A percentile compares a stretch with the other conserved stretches of the same genome.
These are phyloP conservation scores for Agriopis leucophaearia DNA, from an alignment of 2,888 invertebrate genomes.

Conservation along the genomic window DNA sequence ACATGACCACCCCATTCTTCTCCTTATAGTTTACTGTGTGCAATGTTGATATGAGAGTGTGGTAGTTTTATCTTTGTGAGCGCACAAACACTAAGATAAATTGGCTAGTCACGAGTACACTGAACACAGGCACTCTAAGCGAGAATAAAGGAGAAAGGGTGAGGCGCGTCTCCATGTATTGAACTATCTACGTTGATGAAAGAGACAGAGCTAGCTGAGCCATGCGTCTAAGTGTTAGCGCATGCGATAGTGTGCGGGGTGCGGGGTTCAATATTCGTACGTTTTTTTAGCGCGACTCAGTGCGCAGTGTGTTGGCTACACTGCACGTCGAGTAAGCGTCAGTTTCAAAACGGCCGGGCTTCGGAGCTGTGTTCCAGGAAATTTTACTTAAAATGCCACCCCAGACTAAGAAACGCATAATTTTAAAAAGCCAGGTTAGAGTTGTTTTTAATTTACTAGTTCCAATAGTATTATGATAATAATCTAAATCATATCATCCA, in stretches of 20 bases:
- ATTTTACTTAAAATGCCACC: not conserved
- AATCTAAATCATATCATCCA: too few species aligned
- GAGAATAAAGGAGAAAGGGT: not conserved
- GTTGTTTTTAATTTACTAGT: not conserved
- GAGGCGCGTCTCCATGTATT: not conserved
- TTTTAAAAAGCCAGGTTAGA: not conserved
- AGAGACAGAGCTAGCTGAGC: not conserved
- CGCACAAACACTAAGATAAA: not conserved
- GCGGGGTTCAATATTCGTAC: not conserved
- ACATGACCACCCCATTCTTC: not conserved
- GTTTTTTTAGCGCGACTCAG: not conserved
- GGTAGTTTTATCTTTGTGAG: conserved; percentile 1
- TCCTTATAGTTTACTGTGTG: not conserved
- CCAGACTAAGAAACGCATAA: not conserved
- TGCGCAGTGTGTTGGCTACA: not conserved
- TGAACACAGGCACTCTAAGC: not conserved
- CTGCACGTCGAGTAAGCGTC: not conserved
- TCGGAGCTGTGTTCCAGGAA: not conserved
- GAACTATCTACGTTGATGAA: not conserved
- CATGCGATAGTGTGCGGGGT: conserved; percentile 1
- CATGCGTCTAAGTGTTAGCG: not conserved
- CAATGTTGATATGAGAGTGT: not conserved
- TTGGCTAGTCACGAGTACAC: not conserved
- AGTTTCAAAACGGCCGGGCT: not conserved
- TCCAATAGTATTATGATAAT: too few species aligned